A percentile compares a stretch with the other conserved stretches of the same genome.
phyloP scores from a whole-genome alignment of 2,113 vertebrate species.

The Camelus dromedarius region DNA sequence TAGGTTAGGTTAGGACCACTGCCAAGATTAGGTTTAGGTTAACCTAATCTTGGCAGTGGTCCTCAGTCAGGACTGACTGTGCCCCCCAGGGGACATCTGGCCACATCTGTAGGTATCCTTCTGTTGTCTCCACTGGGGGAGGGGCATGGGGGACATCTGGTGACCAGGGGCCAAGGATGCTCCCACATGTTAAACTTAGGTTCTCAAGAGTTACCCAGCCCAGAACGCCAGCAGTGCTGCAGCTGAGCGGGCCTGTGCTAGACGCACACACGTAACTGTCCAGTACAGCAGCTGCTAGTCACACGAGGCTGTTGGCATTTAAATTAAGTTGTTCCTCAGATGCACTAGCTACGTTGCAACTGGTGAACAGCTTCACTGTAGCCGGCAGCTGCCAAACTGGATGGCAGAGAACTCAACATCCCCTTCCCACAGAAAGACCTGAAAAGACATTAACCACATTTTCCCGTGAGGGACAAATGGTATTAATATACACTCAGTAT shows the following conservation, averaged over 20 bases:
- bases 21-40: no score
- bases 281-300: not conserved
- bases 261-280: not conserved
- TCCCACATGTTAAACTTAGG: not conserved
- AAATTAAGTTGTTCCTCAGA: not conserved
- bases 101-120: no score
- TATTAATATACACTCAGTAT: not conserved
- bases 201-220: not conserved
- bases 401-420: not conserved
- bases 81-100: no score
- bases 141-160: not conserved
- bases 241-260: not conserved
- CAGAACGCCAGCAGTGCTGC: not conserved
- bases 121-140: no score
- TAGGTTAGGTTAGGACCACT: no score
- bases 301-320: not conserved
- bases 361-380: not conserved
- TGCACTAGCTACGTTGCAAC: not conserved
- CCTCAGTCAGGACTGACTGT: no score
- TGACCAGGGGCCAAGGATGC: not conserved
- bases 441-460: not conserved
- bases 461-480: not conserved
- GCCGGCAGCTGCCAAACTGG: not conserved
- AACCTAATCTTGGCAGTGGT: no score
- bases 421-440: not conserved